phyloP scores from a whole-genome alignment of 1,140 invertebrate species.

The Antheraea mylitta region DNA sequence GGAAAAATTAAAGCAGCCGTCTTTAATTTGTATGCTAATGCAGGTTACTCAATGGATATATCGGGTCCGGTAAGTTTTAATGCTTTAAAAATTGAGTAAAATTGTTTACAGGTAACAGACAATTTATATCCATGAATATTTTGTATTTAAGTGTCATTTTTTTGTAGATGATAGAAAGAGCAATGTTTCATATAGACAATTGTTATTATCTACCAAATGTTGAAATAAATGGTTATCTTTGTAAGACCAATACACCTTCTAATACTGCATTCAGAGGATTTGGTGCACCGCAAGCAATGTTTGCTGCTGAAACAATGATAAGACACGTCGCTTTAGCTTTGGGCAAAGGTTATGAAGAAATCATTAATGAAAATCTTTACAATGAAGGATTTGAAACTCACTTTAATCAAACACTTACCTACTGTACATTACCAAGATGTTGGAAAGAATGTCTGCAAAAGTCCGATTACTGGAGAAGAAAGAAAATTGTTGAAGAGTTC shows the following conservation, averaged over 20 bases:
- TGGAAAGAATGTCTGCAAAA: slow-evolving; percentile 84
- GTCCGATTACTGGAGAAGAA: slow-evolving; percentile 80
- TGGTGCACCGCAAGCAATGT: slow-evolving; percentile 88
- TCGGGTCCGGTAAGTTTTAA: slow-evolving; percentile 81
- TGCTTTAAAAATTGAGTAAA: neutral
- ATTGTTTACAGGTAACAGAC: neutral
- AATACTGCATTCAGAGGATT: slow-evolving; percentile 90
- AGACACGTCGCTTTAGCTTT: slow-evolving; percentile 82
- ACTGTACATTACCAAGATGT: slow-evolving; percentile 84
- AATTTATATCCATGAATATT: neutral
- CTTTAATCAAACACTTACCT: slow-evolving; percentile 82
- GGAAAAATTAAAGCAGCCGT: slow-evolving; percentile 82
- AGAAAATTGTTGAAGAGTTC: slow-evolving; percentile 79
- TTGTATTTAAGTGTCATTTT: neutral
- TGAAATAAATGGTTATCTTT: slow-evolving; percentile 79
- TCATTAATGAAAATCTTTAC: slow-evolving; percentile 83
- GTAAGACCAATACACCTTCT: slow-evolving; percentile 86
- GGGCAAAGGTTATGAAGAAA: slow-evolving; percentile 64
- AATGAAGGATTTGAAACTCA: slow-evolving; percentile 85
- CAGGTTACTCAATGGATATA: slow-evolving; percentile 85
- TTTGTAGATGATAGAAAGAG: slow-evolving; percentile 81
- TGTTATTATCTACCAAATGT: slow-evolving; percentile 82
- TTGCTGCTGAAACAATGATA: slow-evolving; percentile 83
- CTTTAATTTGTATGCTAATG: slow-evolving; percentile 84
- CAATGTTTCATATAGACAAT: slow-evolving; percentile 83